Evolutionary conservation across 2,113 vertebrate species (phyloP), one percentile per base, ranked within the genome.

Genomic region (Phylloscopus trochiloides): DNA sequence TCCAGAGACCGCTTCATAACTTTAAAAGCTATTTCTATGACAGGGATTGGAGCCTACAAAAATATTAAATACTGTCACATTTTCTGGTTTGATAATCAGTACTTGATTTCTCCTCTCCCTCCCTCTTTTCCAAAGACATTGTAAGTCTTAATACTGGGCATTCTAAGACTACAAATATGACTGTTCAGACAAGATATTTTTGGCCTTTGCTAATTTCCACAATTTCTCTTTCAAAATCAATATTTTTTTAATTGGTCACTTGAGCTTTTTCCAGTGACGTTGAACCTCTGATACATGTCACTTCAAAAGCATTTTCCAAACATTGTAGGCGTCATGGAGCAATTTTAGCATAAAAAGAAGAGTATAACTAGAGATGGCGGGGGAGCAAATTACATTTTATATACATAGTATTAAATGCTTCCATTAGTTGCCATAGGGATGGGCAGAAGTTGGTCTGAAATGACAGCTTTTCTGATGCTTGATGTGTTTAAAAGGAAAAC

Each of bases 401-500:
- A 96, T 97, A 97, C 97, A 97, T 94, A 97, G 96, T 96, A 88
- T 97, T 97, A 98, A 97, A 95, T 96, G 95, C 97, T 97, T 97
- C 95, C 96, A 95, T 94, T 98, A 97, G 98, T 98, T 98, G 97
- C 98, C 98, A 98, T 98, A 98, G 98, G 97, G 92, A 98, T 98
- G 95, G 97, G 97, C 97, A 97, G 91, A 98, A 97, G 97, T 97
- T 97, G 97, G 97, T 96, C 96, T 98, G 97, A 97, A 98, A 97
- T 97, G 96, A 96, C 95, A 96, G 92, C 76, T 98, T 94, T 95
- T 97, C 86, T 97, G 89, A 96, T 97, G 92, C 91, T 96, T 95
- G 80, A 95, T 95, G 91, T 94, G 94, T 96, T 96, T 77, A 95
- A 97, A 95, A 97, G 86, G 91, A 97, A 97, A 97, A 97, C 92